phyloP scores from a whole-genome alignment of 1,140 invertebrate genomes.

The Cotesia vestalis region DNA sequence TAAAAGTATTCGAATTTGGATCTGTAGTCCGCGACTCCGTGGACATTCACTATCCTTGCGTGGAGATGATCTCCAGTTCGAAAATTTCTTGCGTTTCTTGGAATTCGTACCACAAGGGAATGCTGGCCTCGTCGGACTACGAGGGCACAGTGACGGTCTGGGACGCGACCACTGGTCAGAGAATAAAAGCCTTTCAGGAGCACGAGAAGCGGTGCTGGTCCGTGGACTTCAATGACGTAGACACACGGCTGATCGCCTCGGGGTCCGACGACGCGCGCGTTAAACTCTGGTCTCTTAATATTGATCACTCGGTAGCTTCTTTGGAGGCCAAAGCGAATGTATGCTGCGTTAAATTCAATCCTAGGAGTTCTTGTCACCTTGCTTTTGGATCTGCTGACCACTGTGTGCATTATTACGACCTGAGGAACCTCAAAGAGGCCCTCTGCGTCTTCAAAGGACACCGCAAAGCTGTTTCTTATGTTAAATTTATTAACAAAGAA shows the following conservation, averaged over 20 bases:
- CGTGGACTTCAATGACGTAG: slow-evolving; percentile 94
- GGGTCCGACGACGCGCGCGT: slow-evolving; percentile 95
- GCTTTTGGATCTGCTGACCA: slow-evolving; percentile 97
- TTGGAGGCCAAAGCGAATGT: slow-evolving; percentile 94
- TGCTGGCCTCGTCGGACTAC: slow-evolving; percentile 93
- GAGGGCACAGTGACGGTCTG: slow-evolving; percentile 93
- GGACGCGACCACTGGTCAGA: slow-evolving; percentile 86
- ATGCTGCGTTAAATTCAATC: slow-evolving; percentile 97
- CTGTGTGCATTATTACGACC: slow-evolving; percentile 96
- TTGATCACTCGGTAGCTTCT: slow-evolving; percentile 86
- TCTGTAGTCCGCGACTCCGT: slow-evolving; percentile 84
- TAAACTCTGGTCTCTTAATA: slow-evolving; percentile 91
- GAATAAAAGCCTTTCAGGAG: slow-evolving; percentile 81
- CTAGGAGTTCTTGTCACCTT: slow-evolving; percentile 83
- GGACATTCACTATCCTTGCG: slow-evolving; percentile 91
- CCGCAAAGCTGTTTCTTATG: slow-evolving; percentile 94
- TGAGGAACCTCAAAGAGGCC: slow-evolving; percentile 85
- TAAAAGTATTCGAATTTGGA: slow-evolving; percentile 93
- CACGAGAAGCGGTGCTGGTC: slow-evolving; percentile 97
- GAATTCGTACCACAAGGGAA: slow-evolving; percentile 92
- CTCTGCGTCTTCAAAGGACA: slow-evolving; percentile 90
- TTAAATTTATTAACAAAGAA: slow-evolving; percentile 89
- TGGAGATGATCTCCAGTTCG: slow-evolving; percentile 92
- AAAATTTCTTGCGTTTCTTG: slow-evolving; percentile 96
- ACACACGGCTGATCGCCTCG: slow-evolving; percentile 90